These are phyloP conservation scores for Hestina assimilis DNA, from an alignment of 1,140 invertebrate genomes.

Conservation along the genomic window DNA sequence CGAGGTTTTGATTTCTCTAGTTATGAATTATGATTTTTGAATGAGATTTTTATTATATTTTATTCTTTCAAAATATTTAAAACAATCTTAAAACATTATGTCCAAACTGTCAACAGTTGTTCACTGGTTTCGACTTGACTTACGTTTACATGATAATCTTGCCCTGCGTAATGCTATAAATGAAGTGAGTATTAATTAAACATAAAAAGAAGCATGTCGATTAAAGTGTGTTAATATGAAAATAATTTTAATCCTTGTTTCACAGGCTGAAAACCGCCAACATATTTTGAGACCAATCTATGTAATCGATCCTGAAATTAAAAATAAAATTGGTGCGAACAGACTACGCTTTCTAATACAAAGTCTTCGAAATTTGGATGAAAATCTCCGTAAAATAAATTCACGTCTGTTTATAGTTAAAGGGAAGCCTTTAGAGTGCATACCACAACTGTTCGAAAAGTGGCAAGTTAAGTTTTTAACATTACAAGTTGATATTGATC, in stretches of 20 bases:
- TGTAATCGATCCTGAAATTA: slow-evolving; percentile 83
- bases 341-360: slow-evolving; percentile 85
- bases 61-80: not conserved
- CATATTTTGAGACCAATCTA: slow-evolving; percentile 81
- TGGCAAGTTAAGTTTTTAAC: slow-evolving; percentile 85
- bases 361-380: slow-evolving; percentile 83
- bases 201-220: not conserved
- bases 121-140: slow-evolving; percentile 86
- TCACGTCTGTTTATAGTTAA: slow-evolving; percentile 82
- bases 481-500: slow-evolving; percentile 86
- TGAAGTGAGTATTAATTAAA: slow-evolving; percentile 50
- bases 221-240: no score
- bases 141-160: slow-evolving; percentile 86
- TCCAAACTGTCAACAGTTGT: slow-evolving; percentile 66
- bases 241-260: slow-evolving; percentile 20
- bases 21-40: not conserved
- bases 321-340: slow-evolving; percentile 82
- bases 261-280: slow-evolving; percentile 70
- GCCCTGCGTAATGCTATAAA: slow-evolving; percentile 80
- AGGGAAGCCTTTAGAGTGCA: slow-evolving; percentile 81
- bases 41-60: not conserved
- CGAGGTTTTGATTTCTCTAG: not conserved
- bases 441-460: slow-evolving; percentile 82
- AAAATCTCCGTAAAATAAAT: slow-evolving; percentile 78
- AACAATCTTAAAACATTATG: slow-evolving; percentile 29